A percentile compares a stretch with the other conserved stretches of the same genome.
These are phyloP conservation scores for Antheraea pernyi DNA, from an alignment of 1,140 invertebrate genomes.

Conservation along the genomic window DNA sequence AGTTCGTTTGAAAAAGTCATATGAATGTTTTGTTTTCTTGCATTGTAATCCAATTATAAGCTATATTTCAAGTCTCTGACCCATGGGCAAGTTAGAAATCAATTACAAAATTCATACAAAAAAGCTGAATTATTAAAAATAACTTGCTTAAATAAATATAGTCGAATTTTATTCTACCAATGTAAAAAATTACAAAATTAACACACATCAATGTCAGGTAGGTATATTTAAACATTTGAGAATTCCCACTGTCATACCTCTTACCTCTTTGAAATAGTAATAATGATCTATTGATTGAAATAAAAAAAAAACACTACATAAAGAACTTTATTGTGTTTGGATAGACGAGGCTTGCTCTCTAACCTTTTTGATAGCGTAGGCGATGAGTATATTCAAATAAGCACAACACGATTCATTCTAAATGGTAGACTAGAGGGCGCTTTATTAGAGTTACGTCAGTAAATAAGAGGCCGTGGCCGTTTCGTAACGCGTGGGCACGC, in stretches of 20 bases:
- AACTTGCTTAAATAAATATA: no score
- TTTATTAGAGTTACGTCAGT: slow-evolving; percentile 1
- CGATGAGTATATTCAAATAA: not conserved
- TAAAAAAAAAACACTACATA: not conserved
- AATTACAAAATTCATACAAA: no score
- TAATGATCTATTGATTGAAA: not conserved
- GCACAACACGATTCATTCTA: not conserved
- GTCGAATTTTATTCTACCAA: no score
- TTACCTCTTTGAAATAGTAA: not conserved
- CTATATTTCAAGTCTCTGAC: no score
- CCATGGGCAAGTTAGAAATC: no score
- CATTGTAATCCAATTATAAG: no score
- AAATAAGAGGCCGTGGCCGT: slow-evolving; percentile 6
- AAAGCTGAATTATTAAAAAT: no score
- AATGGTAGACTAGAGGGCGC: not conserved
- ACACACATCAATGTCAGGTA: no score
- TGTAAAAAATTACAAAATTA: no score
- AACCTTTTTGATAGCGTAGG: not conserved
- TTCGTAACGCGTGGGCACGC: slow-evolving; percentile 10
- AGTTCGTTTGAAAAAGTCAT: no score
- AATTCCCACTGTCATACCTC: not conserved
- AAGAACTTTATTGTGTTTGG: not conserved
- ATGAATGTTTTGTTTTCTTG: no score
- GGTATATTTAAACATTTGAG: no score
- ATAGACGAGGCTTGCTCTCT: not conserved